Base-by-base conservation (phyloP, 2,113 vertebrate species). In the Heliornis fulica region DNA sequence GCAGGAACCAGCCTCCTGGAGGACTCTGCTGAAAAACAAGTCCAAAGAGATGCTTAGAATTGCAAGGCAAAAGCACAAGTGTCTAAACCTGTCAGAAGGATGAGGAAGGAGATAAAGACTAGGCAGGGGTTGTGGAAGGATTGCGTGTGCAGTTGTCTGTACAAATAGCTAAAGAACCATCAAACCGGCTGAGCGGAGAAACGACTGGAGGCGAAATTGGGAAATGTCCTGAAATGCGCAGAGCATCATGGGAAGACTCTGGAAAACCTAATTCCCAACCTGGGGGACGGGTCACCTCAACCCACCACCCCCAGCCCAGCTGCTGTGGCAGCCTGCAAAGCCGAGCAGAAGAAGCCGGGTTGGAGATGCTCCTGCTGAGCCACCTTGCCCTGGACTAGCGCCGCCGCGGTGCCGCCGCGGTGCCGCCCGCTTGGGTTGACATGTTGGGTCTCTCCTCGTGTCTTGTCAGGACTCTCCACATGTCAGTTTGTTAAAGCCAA, bases 361-460 rank as follows among this genome's bases (percentile, higher is more conserved):
- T 31, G 22, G 25, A 19, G 46, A 10, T 2, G 32, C 5, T 68
- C 26, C 5, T 5, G 3, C 59, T 84, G 72, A 6, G 11, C 50
- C 23, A 13, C 13, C 11, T 28, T 9, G 23, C 23, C 70, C 41
- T 20, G 6, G 8, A 6, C 13, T 38, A 19, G 71, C 17, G 41
- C 57, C 16, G 65, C 3, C 77, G 46, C 17, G 3, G 26, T 4
- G 36, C 53, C 34, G 3, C 19, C 83, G 46, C 17, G 3, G 26
- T 4, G 36, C 53, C 34, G 3, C 19, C 83, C n/a, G n/a, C n/a
- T n/a, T n/a, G n/a, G n/a, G n/a, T 13, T 66, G 20, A 36, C 6
- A 2, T 0, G 2, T 1, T 26, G 28, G 34, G 7, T 3, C 48
- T 40, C 29, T 28, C 11, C 61, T 36, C 11, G 0, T 11, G 13